phyloP scores from a whole-genome alignment of 2,797 vertebrate species.

The Gephyroberyx darwinii region DNA sequence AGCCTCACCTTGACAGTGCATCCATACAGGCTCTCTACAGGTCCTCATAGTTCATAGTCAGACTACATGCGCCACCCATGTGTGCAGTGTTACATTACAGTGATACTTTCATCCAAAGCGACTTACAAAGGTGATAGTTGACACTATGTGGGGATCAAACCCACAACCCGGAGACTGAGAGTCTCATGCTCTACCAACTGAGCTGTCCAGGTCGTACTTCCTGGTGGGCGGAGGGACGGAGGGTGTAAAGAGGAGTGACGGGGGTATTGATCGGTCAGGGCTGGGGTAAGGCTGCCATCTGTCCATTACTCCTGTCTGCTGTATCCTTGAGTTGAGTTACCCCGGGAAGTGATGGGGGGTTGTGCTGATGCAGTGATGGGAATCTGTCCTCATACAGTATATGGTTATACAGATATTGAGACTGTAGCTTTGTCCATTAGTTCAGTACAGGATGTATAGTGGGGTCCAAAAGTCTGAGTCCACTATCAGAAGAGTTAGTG shows the following conservation, averaged over 20 bases:
- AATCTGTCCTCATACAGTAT: neutral
- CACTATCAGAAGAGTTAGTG: no score
- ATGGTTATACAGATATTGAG: neutral
- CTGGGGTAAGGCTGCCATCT: slow-evolving; percentile 48
- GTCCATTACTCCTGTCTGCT: slow-evolving; percentile 15
- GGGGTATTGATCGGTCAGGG: slow-evolving; percentile 56
- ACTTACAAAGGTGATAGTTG: no score
- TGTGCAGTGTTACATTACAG: no score
- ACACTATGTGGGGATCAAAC: no score
- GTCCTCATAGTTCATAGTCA: no score
- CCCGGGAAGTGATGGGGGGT: neutral
- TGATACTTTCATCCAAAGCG: no score
- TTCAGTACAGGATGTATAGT: neutral
- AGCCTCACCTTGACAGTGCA: no score
- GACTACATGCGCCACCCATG: no score
- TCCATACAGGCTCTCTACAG: no score
- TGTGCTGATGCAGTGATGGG: slow-evolving; percentile 21
- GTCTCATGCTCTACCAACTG: no score
- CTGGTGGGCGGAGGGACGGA: slow-evolving; percentile 40
- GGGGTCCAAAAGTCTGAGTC: no score
- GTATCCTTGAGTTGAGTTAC: slow-evolving; percentile 24
- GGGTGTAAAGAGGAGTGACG: slow-evolving; percentile 46
- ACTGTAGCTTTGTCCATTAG: slow-evolving; percentile 1
- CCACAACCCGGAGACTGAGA: no score
- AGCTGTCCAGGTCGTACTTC: neutral